Base-by-base conservation (phyloP, 2,113 vertebrate species). In the Coracopsis vasa region DNA sequence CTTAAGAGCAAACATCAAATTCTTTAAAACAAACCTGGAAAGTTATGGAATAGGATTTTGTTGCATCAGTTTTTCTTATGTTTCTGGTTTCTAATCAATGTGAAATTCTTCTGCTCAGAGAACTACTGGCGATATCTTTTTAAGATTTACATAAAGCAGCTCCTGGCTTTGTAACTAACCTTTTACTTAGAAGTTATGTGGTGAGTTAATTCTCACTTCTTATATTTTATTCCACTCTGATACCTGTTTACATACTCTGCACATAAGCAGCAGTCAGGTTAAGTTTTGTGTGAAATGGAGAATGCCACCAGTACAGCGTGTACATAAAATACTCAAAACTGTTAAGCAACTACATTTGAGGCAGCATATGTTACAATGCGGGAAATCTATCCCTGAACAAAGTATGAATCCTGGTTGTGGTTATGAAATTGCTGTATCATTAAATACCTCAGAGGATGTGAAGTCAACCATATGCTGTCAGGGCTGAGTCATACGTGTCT, bases 351-450 rank as follows among this genome's bases (percentile, higher is more conserved):
- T 35, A 39, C 61, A 33, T 85, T 72, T 79, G 81, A 79, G 85
- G 71, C 66, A 89, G n/a, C 45, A 12, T 84, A 41, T 71, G 60
- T 47, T 48, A 74, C 6, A 3, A 45, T 4, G 3, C 70, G 93
- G 80, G 80, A 91, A 77, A 86, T 45, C 39, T 51, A 11, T 71
- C 61, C 61, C 33, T 39, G 39, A 19, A 56, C 47, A 19, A 82
- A 86, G 48, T 7, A 75, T 16, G 62, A 88, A 65, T 80, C 27
- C 53, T 85, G 88, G 51, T 5, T 88, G 94, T 1, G 66, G 88
- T 94, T 92, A n/a, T 47, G 81, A 96, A 96, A 93, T 31, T 95
- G 79, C 82, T 93, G 94, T 80, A 86, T 95, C 96, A 94, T 93
- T 93, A 85, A 87, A 93, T 90, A 96, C 29, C 79, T 93, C 90